Percentiles rank a stretch among this genome's conserved stretches.
phyloP scores from a whole-genome alignment of 1,140 invertebrate genomes.

The Hypothenemus hampei region DNA sequence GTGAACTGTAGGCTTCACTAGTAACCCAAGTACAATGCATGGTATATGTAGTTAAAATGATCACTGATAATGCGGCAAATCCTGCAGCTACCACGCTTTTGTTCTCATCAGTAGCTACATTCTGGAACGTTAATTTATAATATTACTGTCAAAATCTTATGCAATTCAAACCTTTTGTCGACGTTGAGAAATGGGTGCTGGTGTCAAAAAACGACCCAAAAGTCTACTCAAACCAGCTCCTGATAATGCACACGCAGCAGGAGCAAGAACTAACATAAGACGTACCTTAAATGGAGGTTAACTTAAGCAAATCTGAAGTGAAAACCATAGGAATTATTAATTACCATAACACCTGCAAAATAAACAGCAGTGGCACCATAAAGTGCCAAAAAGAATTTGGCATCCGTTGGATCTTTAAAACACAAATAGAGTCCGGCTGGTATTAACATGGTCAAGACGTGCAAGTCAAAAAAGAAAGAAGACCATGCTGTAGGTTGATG shows the following conservation, averaged over 20 bases:
- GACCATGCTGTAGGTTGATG: slow-evolving; percentile 99
- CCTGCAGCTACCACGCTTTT: slow-evolving; percentile 51
- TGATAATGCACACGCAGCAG: slow-evolving; percentile 95
- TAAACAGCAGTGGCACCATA: slow-evolving; percentile 98
- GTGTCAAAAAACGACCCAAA: slow-evolving; percentile 16
- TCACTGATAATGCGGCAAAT: slow-evolving; percentile 79
- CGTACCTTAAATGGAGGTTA: slow-evolving; percentile 97
- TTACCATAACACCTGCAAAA: slow-evolving; percentile 65
- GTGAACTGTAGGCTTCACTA: slow-evolving; percentile 96
- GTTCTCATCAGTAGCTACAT: slow-evolving; percentile 5
- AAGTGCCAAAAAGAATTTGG: slow-evolving; percentile 95
- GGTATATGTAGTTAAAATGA: slow-evolving; percentile 87
- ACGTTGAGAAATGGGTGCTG: slow-evolving; percentile 9
- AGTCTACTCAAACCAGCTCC: slow-evolving; percentile 91
- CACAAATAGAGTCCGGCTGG: slow-evolving; percentile 95
- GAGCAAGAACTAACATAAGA: slow-evolving; percentile 94
- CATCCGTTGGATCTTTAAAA: slow-evolving; percentile 88
- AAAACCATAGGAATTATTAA: neutral
- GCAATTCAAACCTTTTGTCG: slow-evolving; percentile 12
- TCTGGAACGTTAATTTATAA: slow-evolving; percentile 7
- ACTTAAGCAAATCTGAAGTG: neutral
- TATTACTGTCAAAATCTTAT: too few relatives aligned
- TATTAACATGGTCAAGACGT: slow-evolving; percentile 90
- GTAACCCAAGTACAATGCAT: slow-evolving; percentile 99
- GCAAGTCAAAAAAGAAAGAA: slow-evolving; percentile 98